phyloP scores from a whole-genome alignment of 2,797 vertebrate species.

The Morus bassanus region DNA sequence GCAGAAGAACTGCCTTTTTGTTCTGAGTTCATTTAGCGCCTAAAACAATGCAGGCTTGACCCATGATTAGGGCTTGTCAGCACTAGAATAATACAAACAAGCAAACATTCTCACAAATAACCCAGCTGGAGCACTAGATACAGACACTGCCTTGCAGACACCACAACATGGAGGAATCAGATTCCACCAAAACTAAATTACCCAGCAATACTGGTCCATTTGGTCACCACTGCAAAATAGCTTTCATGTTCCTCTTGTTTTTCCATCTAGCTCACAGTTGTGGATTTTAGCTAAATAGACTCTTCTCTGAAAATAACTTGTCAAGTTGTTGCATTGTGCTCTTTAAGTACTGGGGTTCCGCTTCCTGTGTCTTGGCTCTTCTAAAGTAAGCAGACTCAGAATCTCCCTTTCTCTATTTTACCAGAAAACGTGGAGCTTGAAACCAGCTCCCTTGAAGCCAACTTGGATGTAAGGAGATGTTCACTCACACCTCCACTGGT shows the following conservation, averaged over 20 bases:
- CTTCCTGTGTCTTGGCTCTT: background rate
- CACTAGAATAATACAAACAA: background rate
- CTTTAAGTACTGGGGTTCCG: accelerated
- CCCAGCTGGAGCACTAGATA: slow-evolving; percentile 8
- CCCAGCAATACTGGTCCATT: background rate
- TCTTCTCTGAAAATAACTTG: background rate
- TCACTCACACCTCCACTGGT: background rate
- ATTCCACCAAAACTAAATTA: slow-evolving; percentile 50
- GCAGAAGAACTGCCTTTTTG: slow-evolving; percentile 8
- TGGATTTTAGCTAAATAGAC: background rate
- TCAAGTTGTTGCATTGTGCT: background rate
- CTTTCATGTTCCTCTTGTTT: background rate
- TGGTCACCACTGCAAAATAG: background rate
- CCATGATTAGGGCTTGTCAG: slow-evolving; percentile 7
- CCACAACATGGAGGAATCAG: background rate
- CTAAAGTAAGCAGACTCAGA: background rate
- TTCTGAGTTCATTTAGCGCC: slow-evolving; percentile 1
- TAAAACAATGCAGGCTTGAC: slow-evolving; percentile 41
- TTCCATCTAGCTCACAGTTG: background rate
- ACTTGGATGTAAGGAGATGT: background rate
- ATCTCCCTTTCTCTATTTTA: background rate
- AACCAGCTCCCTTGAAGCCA: background rate
- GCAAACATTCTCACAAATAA: slow-evolving; percentile 24
- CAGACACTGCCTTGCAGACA: background rate
- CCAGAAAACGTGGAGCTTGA: background rate